Conservation (phyloP, 2,797 vertebrate genomes). For the Helarctos malayanus region DNA sequence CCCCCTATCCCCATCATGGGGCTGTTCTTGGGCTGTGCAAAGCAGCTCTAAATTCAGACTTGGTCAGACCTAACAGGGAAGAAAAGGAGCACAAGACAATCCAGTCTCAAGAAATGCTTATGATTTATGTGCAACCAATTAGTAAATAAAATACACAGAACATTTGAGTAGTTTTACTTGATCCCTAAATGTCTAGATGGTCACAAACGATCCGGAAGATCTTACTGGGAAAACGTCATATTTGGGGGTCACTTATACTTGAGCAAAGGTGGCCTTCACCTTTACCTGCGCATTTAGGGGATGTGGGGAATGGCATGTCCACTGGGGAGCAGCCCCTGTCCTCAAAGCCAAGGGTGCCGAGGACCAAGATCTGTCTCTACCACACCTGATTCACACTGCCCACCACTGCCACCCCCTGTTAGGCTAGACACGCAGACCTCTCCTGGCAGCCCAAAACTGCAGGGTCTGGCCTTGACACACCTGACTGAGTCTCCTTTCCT, state of each 20-base stretch:
- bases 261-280: background rate
- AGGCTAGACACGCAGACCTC: background rate
- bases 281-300: background rate
- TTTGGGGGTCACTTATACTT: background rate
- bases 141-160: background rate
- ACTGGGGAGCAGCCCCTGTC: background rate
- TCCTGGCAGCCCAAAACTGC: background rate
- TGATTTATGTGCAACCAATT: background rate
- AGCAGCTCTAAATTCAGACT: background rate
- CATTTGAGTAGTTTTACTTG: background rate
- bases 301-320: background rate
- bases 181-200: background rate
- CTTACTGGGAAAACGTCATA: background rate
- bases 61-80: background rate
- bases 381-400: background rate
- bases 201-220: background rate
- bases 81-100: background rate
- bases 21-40: background rate
- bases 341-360: background rate
- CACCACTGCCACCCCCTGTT: rapidly evolving
- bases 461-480: background rate
- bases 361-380: background rate
- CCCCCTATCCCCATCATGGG: rapidly evolving
- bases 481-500: background rate
- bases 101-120: background rate